phyloP scores from a whole-genome alignment of 2,113 vertebrate species.

The Datnioides undecimradiatus region DNA sequence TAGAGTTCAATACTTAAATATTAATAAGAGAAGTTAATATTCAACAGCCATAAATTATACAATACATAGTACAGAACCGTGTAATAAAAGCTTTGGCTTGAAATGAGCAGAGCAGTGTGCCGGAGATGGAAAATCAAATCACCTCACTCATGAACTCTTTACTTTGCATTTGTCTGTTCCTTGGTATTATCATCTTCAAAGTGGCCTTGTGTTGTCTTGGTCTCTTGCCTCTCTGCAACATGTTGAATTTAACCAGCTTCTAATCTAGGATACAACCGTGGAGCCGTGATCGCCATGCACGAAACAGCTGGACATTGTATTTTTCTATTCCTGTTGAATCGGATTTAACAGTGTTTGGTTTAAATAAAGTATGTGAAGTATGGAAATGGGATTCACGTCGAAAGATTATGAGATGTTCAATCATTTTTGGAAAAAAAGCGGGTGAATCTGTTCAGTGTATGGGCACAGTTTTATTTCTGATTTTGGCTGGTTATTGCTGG shows the following conservation, averaged over 20 bases:
- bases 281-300: not conserved
- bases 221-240: not conserved
- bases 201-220: slow-evolving; percentile 12
- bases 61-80: not conserved
- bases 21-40: not conserved
- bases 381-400: not conserved
- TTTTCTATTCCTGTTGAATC: slow-evolving; percentile 46
- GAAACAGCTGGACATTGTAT: slow-evolving; percentile 8
- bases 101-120: too few species aligned
- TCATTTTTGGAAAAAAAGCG: not conserved
- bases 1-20: too few species aligned
- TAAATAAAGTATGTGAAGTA: slow-evolving; percentile 49
- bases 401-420: not conserved
- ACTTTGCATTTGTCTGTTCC: not conserved
- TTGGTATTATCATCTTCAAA: not conserved
- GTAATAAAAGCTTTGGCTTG: not conserved
- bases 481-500: not conserved
- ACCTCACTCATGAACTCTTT: not conserved
- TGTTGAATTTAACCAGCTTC: not conserved
- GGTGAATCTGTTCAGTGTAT: not conserved
- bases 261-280: not conserved
- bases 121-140: not conserved
- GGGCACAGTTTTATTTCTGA: not conserved
- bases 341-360: not conserved
- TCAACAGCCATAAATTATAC: accelerated